These are phyloP conservation scores for Gryllus longicercus DNA, from an alignment of 2,888 invertebrate genomes.

Conservation along the genomic window DNA sequence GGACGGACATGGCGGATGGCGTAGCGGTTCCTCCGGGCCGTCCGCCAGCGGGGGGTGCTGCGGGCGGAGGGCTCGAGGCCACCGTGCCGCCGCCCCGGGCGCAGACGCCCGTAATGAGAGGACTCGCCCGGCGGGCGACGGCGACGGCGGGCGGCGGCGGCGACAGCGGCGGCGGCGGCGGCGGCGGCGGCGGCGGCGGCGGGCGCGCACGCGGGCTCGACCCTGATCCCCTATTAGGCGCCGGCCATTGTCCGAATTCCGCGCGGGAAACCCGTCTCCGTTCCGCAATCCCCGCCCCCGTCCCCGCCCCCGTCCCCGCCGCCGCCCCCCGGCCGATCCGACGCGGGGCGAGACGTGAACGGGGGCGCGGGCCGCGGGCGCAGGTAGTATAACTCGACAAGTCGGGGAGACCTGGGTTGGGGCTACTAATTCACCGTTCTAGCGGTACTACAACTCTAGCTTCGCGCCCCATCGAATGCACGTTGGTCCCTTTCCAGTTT, in stretches of 20 bases:
- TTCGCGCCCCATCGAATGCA: no score
- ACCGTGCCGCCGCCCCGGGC: neutral
- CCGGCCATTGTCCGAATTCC: constrained; percentile 17
- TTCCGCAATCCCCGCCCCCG: neutral
- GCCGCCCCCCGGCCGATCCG: no score
- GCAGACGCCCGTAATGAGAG: no score
- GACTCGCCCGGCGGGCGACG: neutral
- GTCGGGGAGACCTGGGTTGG: no score
- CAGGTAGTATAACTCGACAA: no score
- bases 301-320: no score
- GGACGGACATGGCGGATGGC: no score
- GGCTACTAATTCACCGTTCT: no score
- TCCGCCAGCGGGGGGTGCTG: neutral
- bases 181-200: neutral
- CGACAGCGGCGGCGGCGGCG: neutral
- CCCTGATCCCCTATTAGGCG: constrained; percentile 17
- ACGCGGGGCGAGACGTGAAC: no score
- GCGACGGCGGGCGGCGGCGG: neutral
- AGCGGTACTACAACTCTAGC: no score
- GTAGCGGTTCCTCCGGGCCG: neutral
- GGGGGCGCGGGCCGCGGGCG: no score
- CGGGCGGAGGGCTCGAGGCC: neutral
- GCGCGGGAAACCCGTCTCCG: constrained; percentile 6
- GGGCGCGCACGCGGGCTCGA: neutral
- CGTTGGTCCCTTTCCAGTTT: no score